These are phyloP conservation scores for Elmis aenea DNA, from an alignment of 2,888 invertebrate species.

Conservation along the genomic window DNA sequence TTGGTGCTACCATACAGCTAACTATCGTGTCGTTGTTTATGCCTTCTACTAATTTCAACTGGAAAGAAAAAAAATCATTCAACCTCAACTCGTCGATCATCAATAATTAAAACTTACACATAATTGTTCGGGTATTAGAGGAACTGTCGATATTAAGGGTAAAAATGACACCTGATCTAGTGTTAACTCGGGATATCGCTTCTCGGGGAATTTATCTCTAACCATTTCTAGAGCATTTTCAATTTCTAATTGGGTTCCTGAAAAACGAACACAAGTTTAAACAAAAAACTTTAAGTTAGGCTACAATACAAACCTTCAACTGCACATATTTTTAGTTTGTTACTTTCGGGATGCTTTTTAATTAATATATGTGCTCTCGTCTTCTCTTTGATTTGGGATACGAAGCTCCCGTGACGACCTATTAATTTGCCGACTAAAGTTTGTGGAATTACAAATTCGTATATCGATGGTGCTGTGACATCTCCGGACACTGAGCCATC, in stretches of 20 bases:
- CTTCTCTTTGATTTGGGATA: constrained; percentile 73
- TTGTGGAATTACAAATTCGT: constrained; percentile 72
- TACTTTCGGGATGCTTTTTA: constrained; percentile 69
- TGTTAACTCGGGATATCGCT: constrained; percentile 74
- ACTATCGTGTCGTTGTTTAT: constrained; percentile 91
- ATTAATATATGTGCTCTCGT: constrained; percentile 76
- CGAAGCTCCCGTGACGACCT: constrained; percentile 75
- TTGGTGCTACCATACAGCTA: constrained; percentile 79
- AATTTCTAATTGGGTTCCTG: constrained; percentile 72
- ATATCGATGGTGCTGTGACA: constrained; percentile 47
- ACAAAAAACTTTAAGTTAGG: neutral
- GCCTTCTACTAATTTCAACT: constrained; percentile 84
- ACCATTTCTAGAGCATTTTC: constrained; percentile 79
- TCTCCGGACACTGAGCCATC: constrained; percentile 41
- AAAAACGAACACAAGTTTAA: constrained; percentile 20
- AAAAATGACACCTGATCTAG: constrained; percentile 55
- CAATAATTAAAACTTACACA: constrained; percentile 34
- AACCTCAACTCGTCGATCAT: constrained; percentile 1
- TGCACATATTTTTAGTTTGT: constrained; percentile 75
- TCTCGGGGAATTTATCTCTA: constrained; percentile 76
- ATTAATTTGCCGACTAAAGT: constrained; percentile 80
- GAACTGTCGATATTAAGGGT: constrained; percentile 35
- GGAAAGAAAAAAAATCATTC: constrained; percentile 32
- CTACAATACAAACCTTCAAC: constrained; percentile 61
- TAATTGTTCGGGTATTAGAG: constrained; percentile 38